Evolutionary conservation across 2,113 vertebrate species (phyloP).

Genomic region (Tricholaema leucomelas): DNA sequence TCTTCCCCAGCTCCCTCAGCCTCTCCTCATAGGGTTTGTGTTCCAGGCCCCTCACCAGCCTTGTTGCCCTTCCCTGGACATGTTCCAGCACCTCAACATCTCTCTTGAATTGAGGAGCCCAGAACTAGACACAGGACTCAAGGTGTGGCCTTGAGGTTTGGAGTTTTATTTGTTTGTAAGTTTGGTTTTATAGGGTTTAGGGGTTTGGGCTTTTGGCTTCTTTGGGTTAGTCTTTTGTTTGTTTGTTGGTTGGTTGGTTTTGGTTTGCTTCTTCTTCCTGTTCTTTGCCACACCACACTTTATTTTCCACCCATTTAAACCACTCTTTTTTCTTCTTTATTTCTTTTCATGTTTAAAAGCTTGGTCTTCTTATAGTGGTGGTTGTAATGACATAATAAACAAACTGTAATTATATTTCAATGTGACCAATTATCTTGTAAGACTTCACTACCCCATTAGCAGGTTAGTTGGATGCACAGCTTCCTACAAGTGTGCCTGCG

Average conservation of each 20-base stretch:
- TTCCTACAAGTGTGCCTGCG: background rate
- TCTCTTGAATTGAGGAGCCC: no score
- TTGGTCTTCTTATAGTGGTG: background rate
- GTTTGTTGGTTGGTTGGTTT: background rate
- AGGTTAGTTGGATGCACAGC: background rate
- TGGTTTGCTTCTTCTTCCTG: background rate
- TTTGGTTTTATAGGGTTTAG: no score
- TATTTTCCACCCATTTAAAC: background rate
- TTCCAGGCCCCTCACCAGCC: no score
- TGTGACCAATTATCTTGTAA: background rate
- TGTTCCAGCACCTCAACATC: no score
- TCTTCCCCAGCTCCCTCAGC: no score
- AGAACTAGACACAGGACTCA: no score
- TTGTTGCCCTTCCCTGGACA: no score
- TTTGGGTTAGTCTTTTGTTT: background rate
- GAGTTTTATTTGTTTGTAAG: no score
- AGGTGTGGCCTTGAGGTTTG: no score
- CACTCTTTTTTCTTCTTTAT: background rate
- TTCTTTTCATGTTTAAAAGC: background rate
- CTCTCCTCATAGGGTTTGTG: no score
- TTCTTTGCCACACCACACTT: background rate
- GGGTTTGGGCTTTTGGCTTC: no score
- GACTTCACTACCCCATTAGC: background rate
- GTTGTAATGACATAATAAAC: background rate
- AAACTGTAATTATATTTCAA: background rate